phyloP scores from a whole-genome alignment of 1,140 invertebrate genomes.

The Xylocopa sonorina region DNA sequence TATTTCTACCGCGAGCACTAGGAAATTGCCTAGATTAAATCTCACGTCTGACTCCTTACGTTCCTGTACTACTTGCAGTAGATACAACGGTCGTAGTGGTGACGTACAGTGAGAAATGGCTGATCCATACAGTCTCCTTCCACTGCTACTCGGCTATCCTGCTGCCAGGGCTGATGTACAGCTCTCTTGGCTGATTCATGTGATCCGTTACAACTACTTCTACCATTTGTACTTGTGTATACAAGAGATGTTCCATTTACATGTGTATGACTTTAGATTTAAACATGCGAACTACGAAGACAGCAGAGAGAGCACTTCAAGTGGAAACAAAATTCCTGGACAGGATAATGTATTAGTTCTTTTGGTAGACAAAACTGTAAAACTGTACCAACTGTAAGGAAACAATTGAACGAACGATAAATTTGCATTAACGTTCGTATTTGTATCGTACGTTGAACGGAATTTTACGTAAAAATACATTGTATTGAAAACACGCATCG shows the following conservation, averaged over 20 bases:
- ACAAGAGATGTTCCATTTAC: not conserved
- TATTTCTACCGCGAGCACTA: not conserved
- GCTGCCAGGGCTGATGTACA: conserved; percentile 42
- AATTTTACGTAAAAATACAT: too few species aligned
- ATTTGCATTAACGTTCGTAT: too few species aligned
- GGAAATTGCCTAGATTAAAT: conserved; percentile 6
- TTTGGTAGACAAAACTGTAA: not conserved
- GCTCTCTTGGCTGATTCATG: conserved; percentile 47
- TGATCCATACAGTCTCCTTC: conserved; percentile 48
- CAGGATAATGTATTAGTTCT: not conserved
- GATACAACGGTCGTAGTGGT: conserved; percentile 8
- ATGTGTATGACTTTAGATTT: conserved; percentile 2
- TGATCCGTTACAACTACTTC: conserved; percentile 35
- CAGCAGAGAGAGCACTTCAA: not conserved
- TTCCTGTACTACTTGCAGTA: conserved; percentile 10
- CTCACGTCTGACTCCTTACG: conserved; percentile 21
- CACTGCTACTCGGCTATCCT: conserved; percentile 13
- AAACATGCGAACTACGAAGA: not conserved
- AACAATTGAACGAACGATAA: too few species aligned
- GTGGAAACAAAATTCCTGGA: not conserved
- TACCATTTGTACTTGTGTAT: not conserved
- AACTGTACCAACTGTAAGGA: too few species aligned
- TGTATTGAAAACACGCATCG: too few species aligned
- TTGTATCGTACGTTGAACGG: too few species aligned
- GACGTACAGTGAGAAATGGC: conserved; percentile 45